Conservation (phyloP, 2,888 invertebrate species). For the Polia nebulosa region DNA sequence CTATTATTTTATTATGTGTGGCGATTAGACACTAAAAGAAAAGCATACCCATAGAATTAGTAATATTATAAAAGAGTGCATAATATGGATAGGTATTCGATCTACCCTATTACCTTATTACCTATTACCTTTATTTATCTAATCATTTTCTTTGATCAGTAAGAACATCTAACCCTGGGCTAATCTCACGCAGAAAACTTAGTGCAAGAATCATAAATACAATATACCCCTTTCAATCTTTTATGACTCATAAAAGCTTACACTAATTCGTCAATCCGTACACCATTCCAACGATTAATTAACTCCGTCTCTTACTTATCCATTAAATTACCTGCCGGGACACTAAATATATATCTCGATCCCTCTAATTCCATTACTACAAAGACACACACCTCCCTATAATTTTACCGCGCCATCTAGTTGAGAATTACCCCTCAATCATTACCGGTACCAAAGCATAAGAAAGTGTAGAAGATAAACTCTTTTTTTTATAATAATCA, state of each 20-base stretch:
- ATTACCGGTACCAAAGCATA: constrained; percentile 71
- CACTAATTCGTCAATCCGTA: constrained; percentile 2
- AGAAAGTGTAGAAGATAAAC: background rate
- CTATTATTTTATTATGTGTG: too few species aligned
- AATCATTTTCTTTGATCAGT: background rate
- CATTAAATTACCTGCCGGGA: constrained; percentile 29
- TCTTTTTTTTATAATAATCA: background rate
- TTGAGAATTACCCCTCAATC: constrained; percentile 74
- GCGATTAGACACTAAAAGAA: too few species aligned
- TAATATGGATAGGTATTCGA: too few species aligned
- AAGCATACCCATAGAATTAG: too few species aligned
- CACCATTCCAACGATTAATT: constrained; percentile 11
- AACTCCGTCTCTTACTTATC: constrained; percentile 6
- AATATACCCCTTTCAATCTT: background rate
- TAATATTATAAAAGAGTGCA: too few species aligned
- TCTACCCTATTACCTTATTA: too few species aligned
- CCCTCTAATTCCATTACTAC: constrained; percentile 45
- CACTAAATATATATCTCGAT: constrained; percentile 39
- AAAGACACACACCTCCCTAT: constrained; percentile 50
- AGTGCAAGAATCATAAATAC: background rate
- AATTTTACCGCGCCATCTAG: constrained; percentile 59
- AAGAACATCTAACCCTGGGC: background rate
- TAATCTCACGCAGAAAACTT: background rate
- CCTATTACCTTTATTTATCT: too few species aligned
- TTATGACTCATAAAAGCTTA: constrained; percentile 33